A percentile compares a stretch with the other conserved stretches of the same genome.
These are phyloP conservation scores for Mustelus asterias DNA, from an alignment of 2,113 vertebrate genomes.

Conservation along the genomic window DNA sequence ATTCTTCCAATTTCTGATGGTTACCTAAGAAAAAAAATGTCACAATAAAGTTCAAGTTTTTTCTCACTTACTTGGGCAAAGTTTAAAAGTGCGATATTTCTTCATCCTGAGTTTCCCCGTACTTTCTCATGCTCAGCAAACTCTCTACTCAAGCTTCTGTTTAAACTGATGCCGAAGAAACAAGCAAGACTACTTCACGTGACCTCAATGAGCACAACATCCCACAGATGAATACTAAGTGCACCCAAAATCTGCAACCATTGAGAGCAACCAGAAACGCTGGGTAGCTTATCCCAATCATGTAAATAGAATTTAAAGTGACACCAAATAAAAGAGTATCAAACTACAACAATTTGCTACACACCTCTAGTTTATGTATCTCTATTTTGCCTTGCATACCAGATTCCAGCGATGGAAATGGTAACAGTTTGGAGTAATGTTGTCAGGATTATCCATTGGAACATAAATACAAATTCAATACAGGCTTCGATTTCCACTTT, in stretches of 20 bases:
- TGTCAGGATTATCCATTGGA: not conserved
- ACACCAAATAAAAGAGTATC: not conserved
- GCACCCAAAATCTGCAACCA: not conserved
- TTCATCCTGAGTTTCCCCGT: not conserved
- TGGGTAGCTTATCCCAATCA: not conserved
- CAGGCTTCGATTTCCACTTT: not conserved
- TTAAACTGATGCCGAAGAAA: not conserved
- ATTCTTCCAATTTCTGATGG: not conserved
- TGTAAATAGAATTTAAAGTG: not conserved
- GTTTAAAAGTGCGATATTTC: not conserved
- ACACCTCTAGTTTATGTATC: not conserved
- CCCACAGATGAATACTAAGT: not conserved
- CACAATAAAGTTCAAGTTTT: not conserved
- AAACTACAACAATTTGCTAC: not conserved
- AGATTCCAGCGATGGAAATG: not conserved
- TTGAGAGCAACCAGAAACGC: not conserved
- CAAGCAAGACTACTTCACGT: not conserved
- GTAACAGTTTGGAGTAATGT: not conserved
- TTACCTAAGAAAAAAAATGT: not conserved
- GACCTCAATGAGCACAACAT: not conserved
- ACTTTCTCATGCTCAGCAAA: not conserved
- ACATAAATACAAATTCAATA: not conserved
- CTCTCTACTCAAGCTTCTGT: not conserved
- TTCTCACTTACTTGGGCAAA: not conserved
- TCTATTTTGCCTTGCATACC: not conserved